Base-by-base conservation (phyloP, 1,140 invertebrate species). In the Trichoplusia ni region DNA sequence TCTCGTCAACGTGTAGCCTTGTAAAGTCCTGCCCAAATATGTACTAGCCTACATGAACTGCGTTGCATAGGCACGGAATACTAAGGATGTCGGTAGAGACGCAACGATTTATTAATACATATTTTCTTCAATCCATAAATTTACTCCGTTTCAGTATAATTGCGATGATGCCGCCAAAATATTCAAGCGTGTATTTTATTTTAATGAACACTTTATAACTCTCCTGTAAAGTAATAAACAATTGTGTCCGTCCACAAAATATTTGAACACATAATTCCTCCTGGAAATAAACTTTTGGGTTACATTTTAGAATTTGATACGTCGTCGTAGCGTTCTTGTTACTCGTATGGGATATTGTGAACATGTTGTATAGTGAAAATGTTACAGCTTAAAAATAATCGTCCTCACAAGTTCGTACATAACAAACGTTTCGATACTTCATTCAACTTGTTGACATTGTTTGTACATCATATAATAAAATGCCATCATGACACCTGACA, bases 131-230 rank as follows among this genome's bases (percentile, higher is more conserved):
- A 47, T 7, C 25, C 11, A 47, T 47, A 25, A 46, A n/a, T 21
- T 19, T 33, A 13, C 14, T 46, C 27, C 19, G 4, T 13, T 13
- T 7, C 21, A 25, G n/a, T 51, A 5, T 19, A 11, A 11, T 11
- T 35, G 47, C 4, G 29, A 51, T 33, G 16, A 29, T 29, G 14
- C 27, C 9, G 29, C 29, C 18, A 51, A 33, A 51, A 33, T 51
- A 33, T 51, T 19, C 35, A 51, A 49, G 35, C 29, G 29, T 29
- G 27, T 29, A 51, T 35, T 18, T 51, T 23, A 33, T 51, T 51
- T 35, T 42, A 58, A 42, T 38, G 21, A 58, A 16, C 58, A 37
- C 44, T 61, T 47, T 31, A 61, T 47, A 31, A 61, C 31, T 16
- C 38, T n/a, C 18, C 27, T 13, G 58, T 21, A 47, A 13, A 58